Evolutionary conservation across 2,113 vertebrate species (phyloP), one percentile per base, ranked within the genome.

Genomic region (Telmatochromis sp.): DNA sequence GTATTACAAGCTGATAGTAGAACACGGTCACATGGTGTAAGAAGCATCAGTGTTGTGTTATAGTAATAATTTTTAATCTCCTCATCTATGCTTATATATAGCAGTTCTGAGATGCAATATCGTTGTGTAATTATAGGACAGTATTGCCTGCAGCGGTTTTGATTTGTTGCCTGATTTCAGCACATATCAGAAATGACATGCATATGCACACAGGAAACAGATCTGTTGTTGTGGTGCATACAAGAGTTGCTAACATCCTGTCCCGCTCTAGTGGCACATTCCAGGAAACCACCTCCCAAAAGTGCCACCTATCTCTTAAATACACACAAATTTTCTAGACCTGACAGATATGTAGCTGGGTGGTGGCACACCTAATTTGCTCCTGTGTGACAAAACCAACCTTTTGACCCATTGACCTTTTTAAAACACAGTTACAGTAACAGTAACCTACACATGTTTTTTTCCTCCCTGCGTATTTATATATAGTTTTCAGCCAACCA

Each of bases 161-260:
- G 75, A 90, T 88, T 84, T 85, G 5, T 33, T 5, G 42, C 4
- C 88, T 87, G 91, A 89, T 91, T 93, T 91, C 6, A 42, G 28
- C 53, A 21, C 86, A 8, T 80, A 86, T 90, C 79, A 81, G 81
- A 82, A 89, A 84, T 91, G 58, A 91, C 85, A 87, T 49, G 42
- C 89, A 83, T 63, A 83, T 31, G 35, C 49, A 33, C 63, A 88
- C 94, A 96, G 96, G 96, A 97, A 96, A 91, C 94, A 91, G 91
- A 92, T 91, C 85, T 94, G 96, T 94, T 93, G 93, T 90, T 89
- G 94, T 90, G 90, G 94, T 95, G 90, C 91, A 94, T 73, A 84
- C 49, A 95, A 94, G 93, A 94, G 94, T 95, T 93, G 94, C 94
- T 96, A 84, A 93, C 95, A 96, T 97, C 96, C 96, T 96, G 96